Conservation (phyloP, 2,888 invertebrate genomes). For the Tanytarsus gracilentus region DNA sequence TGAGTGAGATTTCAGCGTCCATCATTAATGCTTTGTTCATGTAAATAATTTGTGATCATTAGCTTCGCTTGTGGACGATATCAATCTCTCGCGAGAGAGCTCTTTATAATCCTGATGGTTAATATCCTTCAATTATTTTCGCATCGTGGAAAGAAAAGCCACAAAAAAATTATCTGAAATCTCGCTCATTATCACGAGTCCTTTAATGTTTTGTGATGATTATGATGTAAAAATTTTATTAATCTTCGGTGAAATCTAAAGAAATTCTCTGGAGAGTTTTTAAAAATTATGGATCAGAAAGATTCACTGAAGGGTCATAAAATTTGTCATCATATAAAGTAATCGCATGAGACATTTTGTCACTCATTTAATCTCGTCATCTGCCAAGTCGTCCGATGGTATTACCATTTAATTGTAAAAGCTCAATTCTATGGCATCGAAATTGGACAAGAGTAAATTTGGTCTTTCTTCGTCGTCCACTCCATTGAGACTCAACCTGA, state of each 20-base stretch:
- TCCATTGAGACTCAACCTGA: not conserved
- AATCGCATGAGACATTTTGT: too few relatives aligned
- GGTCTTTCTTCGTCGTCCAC: slow-evolving; percentile 13
- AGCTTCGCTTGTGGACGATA: slow-evolving; percentile 41
- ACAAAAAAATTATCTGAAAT: not conserved
- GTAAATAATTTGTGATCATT: slow-evolving; percentile 31
- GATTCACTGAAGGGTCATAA: not conserved
- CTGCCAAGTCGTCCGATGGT: slow-evolving; percentile 29
- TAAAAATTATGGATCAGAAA: not conserved
- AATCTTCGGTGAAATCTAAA: too few relatives aligned
- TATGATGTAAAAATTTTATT: too few relatives aligned
- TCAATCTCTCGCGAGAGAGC: slow-evolving; percentile 29
- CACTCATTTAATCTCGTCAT: too few relatives aligned
- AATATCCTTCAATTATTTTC: slow-evolving; percentile 17
- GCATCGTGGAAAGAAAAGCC: slow-evolving; percentile 24
- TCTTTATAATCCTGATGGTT: slow-evolving; percentile 27
- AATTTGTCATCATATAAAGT: too few relatives aligned
- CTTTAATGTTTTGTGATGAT: too few relatives aligned
- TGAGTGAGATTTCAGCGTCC: slow-evolving; percentile 36
- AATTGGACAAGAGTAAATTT: slow-evolving; percentile 27
- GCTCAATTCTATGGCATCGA: slow-evolving; percentile 29
- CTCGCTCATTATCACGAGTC: not conserved
- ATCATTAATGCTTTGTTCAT: slow-evolving; percentile 37
- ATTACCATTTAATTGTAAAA: slow-evolving; percentile 27
- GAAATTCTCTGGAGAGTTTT: too few relatives aligned